These are phyloP conservation scores for Tragelaphus strepsiceros DNA, from an alignment of 2,113 vertebrate genomes.

Conservation along the genomic window DNA sequence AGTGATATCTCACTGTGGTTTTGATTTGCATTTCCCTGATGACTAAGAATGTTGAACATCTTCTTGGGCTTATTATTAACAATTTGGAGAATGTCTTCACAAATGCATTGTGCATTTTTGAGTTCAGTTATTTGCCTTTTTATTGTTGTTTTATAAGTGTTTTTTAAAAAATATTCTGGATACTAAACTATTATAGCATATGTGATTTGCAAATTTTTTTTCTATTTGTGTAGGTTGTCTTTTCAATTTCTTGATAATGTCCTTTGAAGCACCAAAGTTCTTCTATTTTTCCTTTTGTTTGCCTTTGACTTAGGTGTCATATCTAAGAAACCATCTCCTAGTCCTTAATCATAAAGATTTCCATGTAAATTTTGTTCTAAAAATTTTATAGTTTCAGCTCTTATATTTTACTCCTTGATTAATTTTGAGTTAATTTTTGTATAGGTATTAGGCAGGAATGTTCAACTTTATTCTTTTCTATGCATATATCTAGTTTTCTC, in stretches of 20 bases:
- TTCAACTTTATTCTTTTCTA: background rate
- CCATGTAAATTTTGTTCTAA: background rate
- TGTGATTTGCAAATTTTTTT: background rate
- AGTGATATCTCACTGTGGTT: no score
- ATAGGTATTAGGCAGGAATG: background rate
- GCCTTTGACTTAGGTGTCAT: background rate
- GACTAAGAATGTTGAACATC: background rate
- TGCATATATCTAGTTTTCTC: background rate
- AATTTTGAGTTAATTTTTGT: background rate
- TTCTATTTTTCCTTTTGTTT: background rate
- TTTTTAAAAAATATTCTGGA: background rate
- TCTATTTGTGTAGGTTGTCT: background rate
- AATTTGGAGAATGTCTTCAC: background rate
- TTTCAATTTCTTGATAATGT: background rate
- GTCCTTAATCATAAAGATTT: background rate
- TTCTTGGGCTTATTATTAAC: background rate
- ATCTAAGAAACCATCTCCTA: background rate
- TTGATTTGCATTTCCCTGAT: no score
- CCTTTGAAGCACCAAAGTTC: background rate
- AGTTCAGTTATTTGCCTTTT: conserved; percentile 6
- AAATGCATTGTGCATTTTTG: background rate
- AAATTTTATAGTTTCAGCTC: background rate
- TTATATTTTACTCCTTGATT: background rate
- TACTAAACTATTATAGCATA: background rate
- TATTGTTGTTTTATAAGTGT: background rate